Evolutionary conservation across 2,888 invertebrate genomes (phyloP).

Genomic region (Heteromurus nitidus): DNA sequence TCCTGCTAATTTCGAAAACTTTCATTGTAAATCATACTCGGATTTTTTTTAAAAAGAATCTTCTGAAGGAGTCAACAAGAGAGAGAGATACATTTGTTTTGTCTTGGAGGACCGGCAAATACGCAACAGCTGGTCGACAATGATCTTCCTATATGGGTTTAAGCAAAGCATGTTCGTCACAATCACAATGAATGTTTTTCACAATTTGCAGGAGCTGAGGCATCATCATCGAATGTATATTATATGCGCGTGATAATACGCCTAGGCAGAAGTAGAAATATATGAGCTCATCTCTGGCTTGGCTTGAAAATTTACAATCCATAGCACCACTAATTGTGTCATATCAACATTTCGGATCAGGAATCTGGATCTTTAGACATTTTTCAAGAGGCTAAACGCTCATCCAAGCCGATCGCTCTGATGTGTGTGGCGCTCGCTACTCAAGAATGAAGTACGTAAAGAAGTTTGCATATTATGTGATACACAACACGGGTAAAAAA

Average conservation of each 20-base stretch:
- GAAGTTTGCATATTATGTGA: no score
- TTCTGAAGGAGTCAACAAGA: no score
- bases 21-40: background rate
- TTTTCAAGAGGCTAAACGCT: background rate
- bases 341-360: background rate
- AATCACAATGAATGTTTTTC: background rate
- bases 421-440: background rate
- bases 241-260: no score
- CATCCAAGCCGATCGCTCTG: background rate
- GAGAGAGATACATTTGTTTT: background rate
- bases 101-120: background rate
- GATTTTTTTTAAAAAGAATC: background rate
- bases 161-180: background rate
- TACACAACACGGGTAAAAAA: background rate
- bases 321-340: no score
- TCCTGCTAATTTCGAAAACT: background rate
- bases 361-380: background rate
- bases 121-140: background rate
- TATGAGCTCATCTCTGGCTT: no score
- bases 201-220: no score
- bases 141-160: background rate
- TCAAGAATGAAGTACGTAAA: background rate
- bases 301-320: no score
- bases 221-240: no score
- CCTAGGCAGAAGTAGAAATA: no score